Conservation (phyloP, 2,113 vertebrate genomes). For the Thermophis baileyi region DNA sequence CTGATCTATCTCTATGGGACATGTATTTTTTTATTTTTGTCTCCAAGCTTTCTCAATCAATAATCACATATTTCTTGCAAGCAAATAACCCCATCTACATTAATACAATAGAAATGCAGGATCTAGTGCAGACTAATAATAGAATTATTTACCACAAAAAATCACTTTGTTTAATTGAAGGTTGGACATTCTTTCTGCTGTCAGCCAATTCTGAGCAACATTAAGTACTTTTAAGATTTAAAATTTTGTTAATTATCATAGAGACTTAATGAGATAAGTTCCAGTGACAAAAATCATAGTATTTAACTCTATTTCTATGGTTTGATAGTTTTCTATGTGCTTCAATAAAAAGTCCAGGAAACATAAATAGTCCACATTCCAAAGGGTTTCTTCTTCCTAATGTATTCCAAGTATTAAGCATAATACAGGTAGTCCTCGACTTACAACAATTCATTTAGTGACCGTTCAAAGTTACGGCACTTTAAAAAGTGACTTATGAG, state of each 20-base stretch:
- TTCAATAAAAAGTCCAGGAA: not conserved
- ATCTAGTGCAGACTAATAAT: not conserved
- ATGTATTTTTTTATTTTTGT: not conserved
- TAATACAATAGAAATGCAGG: not conserved
- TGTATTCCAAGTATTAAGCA: not conserved
- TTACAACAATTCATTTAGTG: not conserved
- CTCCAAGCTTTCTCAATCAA: constrained; percentile 6
- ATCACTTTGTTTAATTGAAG: not conserved
- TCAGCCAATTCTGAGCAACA: not conserved
- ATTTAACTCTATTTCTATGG: not conserved
- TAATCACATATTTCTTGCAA: constrained; percentile 4
- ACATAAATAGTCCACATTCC: not conserved
- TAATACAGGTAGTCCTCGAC: not conserved
- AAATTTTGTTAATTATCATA: not conserved
- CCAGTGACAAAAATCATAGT: not conserved
- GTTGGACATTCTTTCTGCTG: not conserved
- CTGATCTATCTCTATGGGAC: fast-evolving
- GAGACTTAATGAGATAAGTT: not conserved
- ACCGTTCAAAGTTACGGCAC: not conserved
- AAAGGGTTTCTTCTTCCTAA: not conserved
- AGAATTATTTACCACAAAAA: not conserved
- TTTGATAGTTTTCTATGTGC: not conserved
- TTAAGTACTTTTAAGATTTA: not conserved
- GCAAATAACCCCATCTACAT: not conserved
- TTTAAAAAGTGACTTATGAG: not conserved